phyloP scores from a whole-genome alignment of 2,797 vertebrate species.

The Ctenosaura bakeri region DNA sequence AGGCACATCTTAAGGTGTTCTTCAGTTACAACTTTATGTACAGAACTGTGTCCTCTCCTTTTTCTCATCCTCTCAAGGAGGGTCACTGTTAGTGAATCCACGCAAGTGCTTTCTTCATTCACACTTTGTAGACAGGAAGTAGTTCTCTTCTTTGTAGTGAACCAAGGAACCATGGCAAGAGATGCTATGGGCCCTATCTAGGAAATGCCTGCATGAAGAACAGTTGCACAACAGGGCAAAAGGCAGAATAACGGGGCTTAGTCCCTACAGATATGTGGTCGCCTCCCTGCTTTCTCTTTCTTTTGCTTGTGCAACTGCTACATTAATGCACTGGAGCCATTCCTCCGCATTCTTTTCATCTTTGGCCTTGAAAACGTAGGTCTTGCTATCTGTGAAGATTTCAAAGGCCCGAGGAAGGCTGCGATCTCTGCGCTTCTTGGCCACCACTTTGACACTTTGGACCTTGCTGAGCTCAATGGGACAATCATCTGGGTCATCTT shows the following conservation, averaged over 20 bases:
- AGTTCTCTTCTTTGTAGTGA: background rate
- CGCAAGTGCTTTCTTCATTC: background rate
- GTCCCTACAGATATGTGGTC: slow-evolving; percentile 90
- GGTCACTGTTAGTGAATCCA: background rate
- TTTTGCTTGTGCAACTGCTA: slow-evolving; percentile 92
- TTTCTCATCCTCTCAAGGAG: background rate
- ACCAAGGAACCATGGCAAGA: background rate
- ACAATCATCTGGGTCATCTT: slow-evolving; percentile 91
- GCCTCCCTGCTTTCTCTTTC: slow-evolving; percentile 90
- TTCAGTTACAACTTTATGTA: background rate
- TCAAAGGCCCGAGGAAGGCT: slow-evolving; percentile 93
- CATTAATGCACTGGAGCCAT: slow-evolving; percentile 96
- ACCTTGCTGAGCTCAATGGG: slow-evolving; percentile 97
- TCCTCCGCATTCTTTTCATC: slow-evolving; percentile 91
- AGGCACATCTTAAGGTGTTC: background rate
- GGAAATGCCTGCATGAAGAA: background rate
- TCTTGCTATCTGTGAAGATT: slow-evolving; percentile 94
- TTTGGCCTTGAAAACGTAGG: slow-evolving; percentile 93
- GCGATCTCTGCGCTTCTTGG: slow-evolving; percentile 90
- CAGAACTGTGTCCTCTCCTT: background rate
- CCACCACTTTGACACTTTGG: slow-evolving; percentile 93
- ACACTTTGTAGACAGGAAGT: background rate
- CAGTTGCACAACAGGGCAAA: too few species aligned
- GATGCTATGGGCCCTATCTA: background rate
- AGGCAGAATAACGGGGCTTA: background rate